phyloP scores from a whole-genome alignment of 2,113 vertebrate genomes.

The Eulemur macaco region DNA sequence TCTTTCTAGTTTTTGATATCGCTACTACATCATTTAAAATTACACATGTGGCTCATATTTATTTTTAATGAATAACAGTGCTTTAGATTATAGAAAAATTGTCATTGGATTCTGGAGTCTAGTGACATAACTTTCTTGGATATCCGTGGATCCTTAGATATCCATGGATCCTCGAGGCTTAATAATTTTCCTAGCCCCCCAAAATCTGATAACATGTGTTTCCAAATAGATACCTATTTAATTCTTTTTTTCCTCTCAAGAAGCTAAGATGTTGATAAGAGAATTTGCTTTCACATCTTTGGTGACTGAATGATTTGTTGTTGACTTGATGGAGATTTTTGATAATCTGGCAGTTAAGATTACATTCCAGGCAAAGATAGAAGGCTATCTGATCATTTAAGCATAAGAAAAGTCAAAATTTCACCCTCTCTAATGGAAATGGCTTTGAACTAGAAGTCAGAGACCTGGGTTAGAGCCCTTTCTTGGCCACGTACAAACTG shows the following conservation, averaged over 20 bases:
- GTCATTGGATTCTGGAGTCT: not conserved
- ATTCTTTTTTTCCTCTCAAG: not conserved
- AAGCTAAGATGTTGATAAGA: not conserved
- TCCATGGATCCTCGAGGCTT: not conserved
- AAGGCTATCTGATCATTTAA: not conserved
- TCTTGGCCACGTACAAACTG: not conserved
- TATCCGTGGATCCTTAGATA: not conserved
- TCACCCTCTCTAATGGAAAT: not conserved
- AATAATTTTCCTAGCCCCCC: not conserved
- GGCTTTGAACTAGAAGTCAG: not conserved
- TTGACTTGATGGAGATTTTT: not conserved
- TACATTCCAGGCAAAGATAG: not conserved
- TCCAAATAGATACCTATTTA: not conserved
- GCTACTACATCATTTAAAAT: not conserved
- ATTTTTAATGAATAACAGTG: not conserved
- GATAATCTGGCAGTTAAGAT: not conserved
- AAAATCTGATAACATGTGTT: not conserved
- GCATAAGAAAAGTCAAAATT: not conserved
- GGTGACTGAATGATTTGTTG: not conserved
- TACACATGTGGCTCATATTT: not conserved
- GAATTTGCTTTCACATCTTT: conserved; percentile 12
- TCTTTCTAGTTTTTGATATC: conserved; percentile 1
- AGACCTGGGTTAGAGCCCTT: not conserved
- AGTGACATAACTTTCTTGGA: not conserved
- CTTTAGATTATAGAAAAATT: not conserved